phyloP scores from a whole-genome alignment of 1,140 invertebrate genomes.

The Meloidogyne floridensis region DNA sequence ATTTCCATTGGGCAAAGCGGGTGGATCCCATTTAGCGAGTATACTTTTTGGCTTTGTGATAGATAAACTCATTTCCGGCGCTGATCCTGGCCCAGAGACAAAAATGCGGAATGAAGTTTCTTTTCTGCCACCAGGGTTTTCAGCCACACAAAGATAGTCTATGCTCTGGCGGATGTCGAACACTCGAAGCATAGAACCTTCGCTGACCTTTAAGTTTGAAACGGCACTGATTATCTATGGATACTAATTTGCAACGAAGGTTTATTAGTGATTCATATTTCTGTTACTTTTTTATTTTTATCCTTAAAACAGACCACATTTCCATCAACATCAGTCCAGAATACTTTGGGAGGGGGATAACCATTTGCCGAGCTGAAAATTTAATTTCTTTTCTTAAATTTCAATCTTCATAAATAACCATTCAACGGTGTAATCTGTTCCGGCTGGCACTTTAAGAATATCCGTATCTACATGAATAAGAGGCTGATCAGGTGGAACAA shows the following conservation, averaged over 20 bases:
- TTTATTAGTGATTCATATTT: neutral
- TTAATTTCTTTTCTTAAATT: neutral
- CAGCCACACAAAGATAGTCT: constrained; percentile 59
- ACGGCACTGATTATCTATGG: no score
- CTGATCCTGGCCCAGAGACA: constrained; percentile 61
- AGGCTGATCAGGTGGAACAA: constrained; percentile 60
- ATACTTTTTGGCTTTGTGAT: constrained; percentile 60
- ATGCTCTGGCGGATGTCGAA: constrained; percentile 55
- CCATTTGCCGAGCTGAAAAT: constrained; percentile 49
- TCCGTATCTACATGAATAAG: constrained; percentile 60
- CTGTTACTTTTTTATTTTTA: neutral
- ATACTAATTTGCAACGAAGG: neutral
- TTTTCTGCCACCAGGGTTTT: constrained; percentile 57
- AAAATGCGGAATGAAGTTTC: constrained; percentile 58
- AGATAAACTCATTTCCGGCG: constrained; percentile 59
- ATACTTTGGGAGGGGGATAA: constrained; percentile 54
- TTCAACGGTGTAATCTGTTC: constrained; percentile 62
- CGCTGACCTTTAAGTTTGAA: constrained; percentile 53
- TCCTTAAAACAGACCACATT: constrained; percentile 45
- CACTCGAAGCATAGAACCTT: constrained; percentile 50
- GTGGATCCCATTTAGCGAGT: constrained; percentile 58
- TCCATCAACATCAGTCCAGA: constrained; percentile 61
- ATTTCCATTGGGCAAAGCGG: constrained; percentile 62
- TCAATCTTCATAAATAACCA: constrained; percentile 30
- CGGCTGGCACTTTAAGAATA: constrained; percentile 59